A percentile compares a stretch with the other conserved stretches of the same genome.
Conservation (phyloP, 2,797 vertebrate species). For the Tangara arthus region DNA sequence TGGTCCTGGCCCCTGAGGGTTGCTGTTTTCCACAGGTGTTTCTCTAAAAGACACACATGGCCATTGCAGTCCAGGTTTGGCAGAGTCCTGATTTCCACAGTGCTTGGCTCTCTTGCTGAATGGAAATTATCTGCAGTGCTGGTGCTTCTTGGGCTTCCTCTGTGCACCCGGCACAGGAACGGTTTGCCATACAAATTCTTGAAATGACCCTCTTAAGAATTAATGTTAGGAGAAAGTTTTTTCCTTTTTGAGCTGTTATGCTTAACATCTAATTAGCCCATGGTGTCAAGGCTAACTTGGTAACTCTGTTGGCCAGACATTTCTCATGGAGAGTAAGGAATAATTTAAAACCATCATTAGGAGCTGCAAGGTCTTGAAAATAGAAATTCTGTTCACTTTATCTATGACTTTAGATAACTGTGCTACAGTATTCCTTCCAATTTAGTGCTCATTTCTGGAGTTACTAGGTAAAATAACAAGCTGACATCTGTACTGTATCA, state of each 20-base stretch:
- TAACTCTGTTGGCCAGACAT: neutral
- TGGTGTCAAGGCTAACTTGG: neutral
- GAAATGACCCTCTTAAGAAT: neutral
- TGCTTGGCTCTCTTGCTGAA: neutral
- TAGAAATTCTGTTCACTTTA: neutral
- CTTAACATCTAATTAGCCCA: neutral
- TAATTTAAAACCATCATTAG: slow-evolving; percentile 21
- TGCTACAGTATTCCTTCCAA: neutral
- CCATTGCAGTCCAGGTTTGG: neutral
- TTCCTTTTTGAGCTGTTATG: neutral
- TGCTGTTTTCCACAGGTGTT: neutral
- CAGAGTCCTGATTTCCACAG: neutral
- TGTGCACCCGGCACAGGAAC: neutral
- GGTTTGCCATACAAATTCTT: neutral
- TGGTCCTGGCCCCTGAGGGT: neutral
- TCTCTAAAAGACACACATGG: neutral
- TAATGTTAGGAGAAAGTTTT: neutral
- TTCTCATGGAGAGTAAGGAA: neutral
- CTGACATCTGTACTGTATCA: neutral
- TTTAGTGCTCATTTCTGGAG: neutral
- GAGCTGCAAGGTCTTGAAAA: neutral
- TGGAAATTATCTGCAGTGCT: neutral
- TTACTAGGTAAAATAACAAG: neutral
- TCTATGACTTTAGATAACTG: neutral
- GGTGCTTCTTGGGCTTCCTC: neutral